Conservation (phyloP, 2,797 vertebrate genomes). For the Echeneis naucrates region DNA sequence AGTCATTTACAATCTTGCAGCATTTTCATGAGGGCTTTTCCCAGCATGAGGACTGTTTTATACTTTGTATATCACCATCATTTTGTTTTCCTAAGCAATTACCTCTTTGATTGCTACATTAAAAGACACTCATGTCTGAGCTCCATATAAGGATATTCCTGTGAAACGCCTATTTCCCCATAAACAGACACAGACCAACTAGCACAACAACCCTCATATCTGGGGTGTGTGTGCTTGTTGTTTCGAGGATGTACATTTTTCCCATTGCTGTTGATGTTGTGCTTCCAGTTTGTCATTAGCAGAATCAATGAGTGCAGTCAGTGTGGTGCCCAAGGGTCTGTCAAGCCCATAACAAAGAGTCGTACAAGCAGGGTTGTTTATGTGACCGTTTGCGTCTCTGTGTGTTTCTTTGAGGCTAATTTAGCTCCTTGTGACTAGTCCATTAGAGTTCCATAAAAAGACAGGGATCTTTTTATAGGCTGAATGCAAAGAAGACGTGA, state of each 20-base stretch:
- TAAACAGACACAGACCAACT: slow-evolving; percentile 12
- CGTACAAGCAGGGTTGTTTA: slow-evolving; percentile 9
- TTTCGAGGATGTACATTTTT: slow-evolving; percentile 7
- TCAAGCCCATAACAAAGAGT: neutral
- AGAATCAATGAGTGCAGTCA: slow-evolving; percentile 41
- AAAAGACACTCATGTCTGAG: neutral
- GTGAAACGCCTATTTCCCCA: slow-evolving; percentile 6
- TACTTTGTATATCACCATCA: neutral
- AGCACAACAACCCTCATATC: neutral
- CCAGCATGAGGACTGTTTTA: neutral
- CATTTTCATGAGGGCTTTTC: neutral
- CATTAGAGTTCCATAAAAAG: slow-evolving; percentile 49
- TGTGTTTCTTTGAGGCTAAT: slow-evolving; percentile 34
- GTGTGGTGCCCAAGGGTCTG: slow-evolving; percentile 30
- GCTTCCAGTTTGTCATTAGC: slow-evolving; percentile 35
- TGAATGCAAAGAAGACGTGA: slow-evolving; percentile 38
- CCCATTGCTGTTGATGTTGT: slow-evolving; percentile 1
- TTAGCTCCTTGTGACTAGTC: slow-evolving; percentile 52
- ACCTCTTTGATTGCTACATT: neutral
- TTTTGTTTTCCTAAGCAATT: neutral
- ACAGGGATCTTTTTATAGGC: slow-evolving; percentile 46
- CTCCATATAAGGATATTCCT: neutral
- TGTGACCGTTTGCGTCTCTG: slow-evolving; percentile 7
- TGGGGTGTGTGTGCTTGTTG: slow-evolving; percentile 5
- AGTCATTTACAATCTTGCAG: neutral